phyloP scores from a whole-genome alignment of 2,797 vertebrate species.

The Dryobates pubescens region DNA sequence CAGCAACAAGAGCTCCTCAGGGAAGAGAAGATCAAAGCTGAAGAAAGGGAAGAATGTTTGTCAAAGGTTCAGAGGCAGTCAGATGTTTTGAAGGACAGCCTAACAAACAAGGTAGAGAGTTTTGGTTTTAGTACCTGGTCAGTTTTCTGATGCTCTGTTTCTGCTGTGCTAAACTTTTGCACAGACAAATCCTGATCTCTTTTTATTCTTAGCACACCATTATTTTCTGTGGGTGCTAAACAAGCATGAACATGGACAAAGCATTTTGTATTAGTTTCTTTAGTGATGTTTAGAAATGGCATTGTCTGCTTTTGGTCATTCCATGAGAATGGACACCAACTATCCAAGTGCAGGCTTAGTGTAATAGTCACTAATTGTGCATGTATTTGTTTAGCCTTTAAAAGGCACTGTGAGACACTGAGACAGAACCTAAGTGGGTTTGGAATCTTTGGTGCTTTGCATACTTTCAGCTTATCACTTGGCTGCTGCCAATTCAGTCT shows the following conservation, averaged over 20 bases:
- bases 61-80: background rate
- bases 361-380: background rate
- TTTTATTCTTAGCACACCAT: accelerated
- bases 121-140: background rate
- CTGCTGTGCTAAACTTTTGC: background rate
- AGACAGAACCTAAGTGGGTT: background rate
- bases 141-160: background rate
- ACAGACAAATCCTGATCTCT: background rate
- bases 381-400: background rate
- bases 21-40: constrained; percentile 8
- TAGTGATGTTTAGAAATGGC: background rate
- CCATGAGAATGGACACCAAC: background rate
- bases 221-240: background rate
- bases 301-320: accelerated
- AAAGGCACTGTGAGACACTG: accelerated
- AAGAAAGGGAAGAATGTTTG: constrained; percentile 18
- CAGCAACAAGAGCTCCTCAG: background rate
- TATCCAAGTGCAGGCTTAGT: background rate
- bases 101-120: background rate
- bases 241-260: accelerated
- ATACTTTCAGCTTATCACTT: background rate
- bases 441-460: background rate
- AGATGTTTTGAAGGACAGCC: background rate
- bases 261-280: background rate
- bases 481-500: background rate